phyloP scores from a whole-genome alignment of 2,888 invertebrate genomes.

The Caenorhabditis japonica region DNA sequence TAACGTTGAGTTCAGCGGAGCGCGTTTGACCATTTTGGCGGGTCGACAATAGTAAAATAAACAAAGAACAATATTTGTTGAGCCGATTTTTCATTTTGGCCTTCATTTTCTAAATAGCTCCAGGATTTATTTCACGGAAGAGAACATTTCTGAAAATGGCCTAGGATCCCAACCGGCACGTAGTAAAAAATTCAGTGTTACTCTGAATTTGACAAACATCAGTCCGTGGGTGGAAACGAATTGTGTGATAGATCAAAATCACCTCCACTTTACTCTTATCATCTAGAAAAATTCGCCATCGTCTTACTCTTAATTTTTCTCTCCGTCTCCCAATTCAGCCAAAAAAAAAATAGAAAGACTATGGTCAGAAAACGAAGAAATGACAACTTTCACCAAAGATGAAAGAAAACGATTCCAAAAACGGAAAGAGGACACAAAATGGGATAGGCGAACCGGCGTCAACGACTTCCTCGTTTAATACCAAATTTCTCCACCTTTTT shows the following conservation, averaged over 20 bases:
- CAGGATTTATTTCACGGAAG: no score
- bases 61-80: no score
- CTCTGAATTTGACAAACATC: conserved; percentile 10
- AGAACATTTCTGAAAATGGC: no score
- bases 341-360: conserved; percentile 6
- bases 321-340: conserved; percentile 4
- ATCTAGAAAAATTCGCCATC: conserved; percentile 1
- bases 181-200: neutral
- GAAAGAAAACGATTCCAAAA: conserved; percentile 27
- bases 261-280: conserved; percentile 1
- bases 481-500: neutral
- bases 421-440: conserved; percentile 13
- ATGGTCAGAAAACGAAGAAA: neutral
- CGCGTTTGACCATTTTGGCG: no score
- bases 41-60: no score
- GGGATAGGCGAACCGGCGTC: conserved; percentile 21
- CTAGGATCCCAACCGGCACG: no score
- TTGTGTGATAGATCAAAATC: conserved; percentile 10
- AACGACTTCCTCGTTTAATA: conserved; percentile 1
- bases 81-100: no score
- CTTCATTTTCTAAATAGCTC: no score
- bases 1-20: no score
- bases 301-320: neutral
- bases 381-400: conserved; percentile 19
- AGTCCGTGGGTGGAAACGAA: no score